Base-by-base conservation (phyloP, 2,888 invertebrate species). In the Prostheceraeus crozeri region DNA sequence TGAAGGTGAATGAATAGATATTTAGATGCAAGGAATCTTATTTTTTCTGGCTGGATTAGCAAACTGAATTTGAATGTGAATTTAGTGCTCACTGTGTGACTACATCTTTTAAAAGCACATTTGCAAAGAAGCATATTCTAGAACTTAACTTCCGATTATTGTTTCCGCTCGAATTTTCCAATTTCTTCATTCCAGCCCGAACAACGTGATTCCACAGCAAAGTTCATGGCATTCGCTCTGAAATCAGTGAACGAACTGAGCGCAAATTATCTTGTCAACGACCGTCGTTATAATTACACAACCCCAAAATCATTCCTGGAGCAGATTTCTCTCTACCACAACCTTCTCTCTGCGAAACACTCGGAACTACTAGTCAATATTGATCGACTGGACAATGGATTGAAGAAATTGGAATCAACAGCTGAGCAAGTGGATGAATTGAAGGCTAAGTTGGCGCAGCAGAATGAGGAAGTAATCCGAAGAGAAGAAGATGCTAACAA, bases 231-330 rank as follows among this genome's bases (percentile, higher is more conserved):
- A 0, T 89, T 85, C 71, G 89, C 87, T 3, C 94, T 94, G 73
- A 86, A 87, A 1, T 87, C 89, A 52, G 94, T 94, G 0, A 93
- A 91, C 72, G 82, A 85, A 40, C 87, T 86, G 71, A 90, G 90
- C 10, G 85, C 85, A 67, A 80, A 85, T 8, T 94, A 88, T 74
- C 79, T 93, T 57, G 83, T 85, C 62, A 90, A 88, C 71, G 93
- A 94, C 71, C 82, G 89, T 51, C 83, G 94, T 48, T 93, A 89
- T 75, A 93, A 94, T 76, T 94, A 94, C 73, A 94, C 94, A 0
- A 94, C 94, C 3, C 94, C 94, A 0, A 94, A 94, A 77, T 90
- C 89, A 64, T 94, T 89, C 78, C 79, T 94, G 56, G 94, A 94
- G 73, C 91, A 91, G 79, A 93, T 94, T 61, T 87, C 86, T 69